Conservation (phyloP, 2,113 vertebrate genomes). For the Dipodomys stephensi region DNA sequence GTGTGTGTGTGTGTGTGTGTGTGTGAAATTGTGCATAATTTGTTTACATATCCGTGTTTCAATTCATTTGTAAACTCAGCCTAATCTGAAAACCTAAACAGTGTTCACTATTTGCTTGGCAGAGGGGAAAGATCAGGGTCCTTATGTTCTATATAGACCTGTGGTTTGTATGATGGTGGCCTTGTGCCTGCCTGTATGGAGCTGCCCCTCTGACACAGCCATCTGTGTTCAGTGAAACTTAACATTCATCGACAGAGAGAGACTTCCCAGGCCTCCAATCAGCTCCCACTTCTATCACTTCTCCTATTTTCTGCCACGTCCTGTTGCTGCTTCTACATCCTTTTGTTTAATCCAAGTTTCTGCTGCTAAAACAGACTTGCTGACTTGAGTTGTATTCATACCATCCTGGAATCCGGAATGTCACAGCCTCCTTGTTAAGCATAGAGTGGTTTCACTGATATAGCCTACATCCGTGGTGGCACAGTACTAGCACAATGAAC, state of each 20-base stretch:
- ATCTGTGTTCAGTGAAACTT: background rate
- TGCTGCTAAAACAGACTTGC: background rate
- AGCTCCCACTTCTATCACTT: background rate
- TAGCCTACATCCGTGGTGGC: background rate
- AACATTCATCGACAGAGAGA: background rate
- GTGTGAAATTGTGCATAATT: background rate
- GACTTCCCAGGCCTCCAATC: background rate
- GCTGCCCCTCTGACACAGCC: background rate
- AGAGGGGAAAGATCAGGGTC: no score
- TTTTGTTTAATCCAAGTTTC: background rate
- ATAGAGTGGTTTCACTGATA: background rate
- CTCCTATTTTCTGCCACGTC: background rate
- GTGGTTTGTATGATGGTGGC: background rate
- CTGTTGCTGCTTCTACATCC: background rate
- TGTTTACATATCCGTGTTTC: background rate
- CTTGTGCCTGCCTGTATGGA: background rate
- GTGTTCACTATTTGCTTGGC: background rate
- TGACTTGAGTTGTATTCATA: background rate
- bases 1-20: background rate
- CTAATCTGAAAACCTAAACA: background rate
- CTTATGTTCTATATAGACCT: no score
- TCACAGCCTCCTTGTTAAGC: background rate
- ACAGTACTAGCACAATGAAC: background rate
- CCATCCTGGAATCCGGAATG: background rate
- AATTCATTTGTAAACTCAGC: conserved; percentile 43